Base-by-base conservation (phyloP, 2,888 invertebrate genomes). In the Itoplectis maculator region DNA sequence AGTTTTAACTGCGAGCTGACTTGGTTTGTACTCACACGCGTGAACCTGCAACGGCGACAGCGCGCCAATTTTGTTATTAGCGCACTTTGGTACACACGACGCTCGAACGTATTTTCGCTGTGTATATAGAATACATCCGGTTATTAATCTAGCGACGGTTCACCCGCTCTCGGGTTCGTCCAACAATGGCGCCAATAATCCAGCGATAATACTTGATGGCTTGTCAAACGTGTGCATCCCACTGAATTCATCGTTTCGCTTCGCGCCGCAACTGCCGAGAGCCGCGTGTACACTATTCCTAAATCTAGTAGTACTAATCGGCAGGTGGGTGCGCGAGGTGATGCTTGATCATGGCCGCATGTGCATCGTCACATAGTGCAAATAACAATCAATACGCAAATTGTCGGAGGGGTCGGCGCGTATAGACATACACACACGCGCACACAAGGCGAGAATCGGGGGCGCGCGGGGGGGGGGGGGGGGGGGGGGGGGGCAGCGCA, bases 351-450 rank as follows among this genome's bases (percentile, higher is more conserved):
- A 59, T 0, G 66, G 47, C 29, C 68, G 47, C 66, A n/a, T 56
- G 68, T 68, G 66, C 66, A 56, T 76, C 45, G 47, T 9, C 68
- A 35, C 66, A 66, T 29, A 56, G 56, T 47, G 75, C 45, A 76
- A 76, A 68, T 76, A 76, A 68, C 75, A 68, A 76, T 76, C 66
- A 76, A 76, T 76, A 68, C 76, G 76, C 69, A 68, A 69, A 76
- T 69, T 47, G 37, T 76, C 49, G 76, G 15, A 69, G 47, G 68
- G 68, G 68, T 35, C n/a, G 29, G 0, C 15, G 5, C 29, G 47
- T n/a, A n/a, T n/a, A n/a, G n/a, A n/a, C n/a, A n/a, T n/a, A n/a
- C n/a, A n/a, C n/a, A n/a, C n/a, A n/a, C n/a, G n/a, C n/a, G n/a
- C n/a, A n/a, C n/a, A n/a, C n/a, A n/a, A n/a, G n/a, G n/a, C n/a